A percentile compares a stretch with the other conserved stretches of the same genome.
Evolutionary conservation across 2,797 vertebrate genomes (phyloP).

Genomic region (Melanotaenia maccullochi): DNA sequence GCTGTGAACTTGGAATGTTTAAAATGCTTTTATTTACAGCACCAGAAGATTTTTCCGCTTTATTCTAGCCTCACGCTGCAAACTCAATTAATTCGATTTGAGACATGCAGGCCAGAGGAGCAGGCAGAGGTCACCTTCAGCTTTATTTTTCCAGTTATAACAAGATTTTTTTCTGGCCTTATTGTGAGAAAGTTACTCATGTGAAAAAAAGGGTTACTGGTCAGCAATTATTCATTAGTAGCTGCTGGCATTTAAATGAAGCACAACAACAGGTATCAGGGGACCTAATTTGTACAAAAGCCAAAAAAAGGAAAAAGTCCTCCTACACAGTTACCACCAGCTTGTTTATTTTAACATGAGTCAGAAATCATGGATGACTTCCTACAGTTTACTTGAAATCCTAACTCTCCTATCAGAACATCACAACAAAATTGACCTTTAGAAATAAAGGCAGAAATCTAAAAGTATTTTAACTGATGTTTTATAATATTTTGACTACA

Average conservation of each 20-base stretch:
- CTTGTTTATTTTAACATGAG: conserved; percentile 23
- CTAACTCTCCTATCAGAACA: background rate
- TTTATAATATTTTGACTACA: background rate
- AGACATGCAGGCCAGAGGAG: background rate
- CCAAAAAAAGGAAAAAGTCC: background rate
- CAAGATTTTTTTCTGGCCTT: conserved; percentile 6
- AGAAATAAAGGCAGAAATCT: background rate
- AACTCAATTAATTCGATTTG: background rate
- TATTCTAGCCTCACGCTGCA: background rate
- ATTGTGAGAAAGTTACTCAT: conserved; percentile 19
- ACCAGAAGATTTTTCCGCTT: background rate
- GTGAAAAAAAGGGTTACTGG: conserved; percentile 6
- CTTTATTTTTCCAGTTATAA: background rate
- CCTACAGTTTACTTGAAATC: conserved; percentile 22
- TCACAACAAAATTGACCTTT: conserved; percentile 11
- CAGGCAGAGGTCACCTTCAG: background rate
- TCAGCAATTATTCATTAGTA: conserved; percentile 18
- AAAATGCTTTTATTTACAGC: background rate
- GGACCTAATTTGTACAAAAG: conserved; percentile 53
- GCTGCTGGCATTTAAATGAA: conserved; percentile 38
- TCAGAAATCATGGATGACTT: conserved; percentile 26
- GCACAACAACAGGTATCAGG: conserved; percentile 41
- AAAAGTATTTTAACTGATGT: background rate
- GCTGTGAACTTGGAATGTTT: background rate
- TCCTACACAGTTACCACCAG: conserved; percentile 34